Conservation (phyloP, 2,888 invertebrate genomes). For the Ochropleura plecta region DNA sequence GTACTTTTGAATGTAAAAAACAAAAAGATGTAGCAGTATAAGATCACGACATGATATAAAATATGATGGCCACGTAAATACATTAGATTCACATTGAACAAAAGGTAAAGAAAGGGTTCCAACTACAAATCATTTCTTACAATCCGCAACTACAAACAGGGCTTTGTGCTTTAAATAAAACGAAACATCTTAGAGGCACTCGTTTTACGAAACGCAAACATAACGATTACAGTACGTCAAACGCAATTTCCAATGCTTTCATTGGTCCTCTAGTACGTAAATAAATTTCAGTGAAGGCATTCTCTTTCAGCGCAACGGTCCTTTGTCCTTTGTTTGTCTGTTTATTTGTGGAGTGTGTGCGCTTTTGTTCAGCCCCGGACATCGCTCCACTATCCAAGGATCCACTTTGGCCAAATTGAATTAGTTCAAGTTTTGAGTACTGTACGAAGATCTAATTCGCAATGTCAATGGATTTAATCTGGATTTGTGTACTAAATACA, state of each 20-base stretch:
- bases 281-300: slow-evolving; percentile 74
- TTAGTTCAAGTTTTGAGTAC: slow-evolving; percentile 77
- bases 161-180: slow-evolving; percentile 59
- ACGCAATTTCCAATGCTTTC: slow-evolving; percentile 72
- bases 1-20: too few relatives aligned
- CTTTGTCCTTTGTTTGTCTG: slow-evolving; percentile 76
- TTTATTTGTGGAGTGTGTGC: slow-evolving; percentile 73
- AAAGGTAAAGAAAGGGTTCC: slow-evolving; percentile 39
- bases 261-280: slow-evolving; percentile 70
- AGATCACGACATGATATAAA: background rate
- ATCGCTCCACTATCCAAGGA: slow-evolving; percentile 72
- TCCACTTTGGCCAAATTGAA: slow-evolving; percentile 82
- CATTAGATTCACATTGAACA: slow-evolving; percentile 1
- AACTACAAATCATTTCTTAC: slow-evolving; percentile 41
- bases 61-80: background rate
- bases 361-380: slow-evolving; percentile 76
- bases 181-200: slow-evolving; percentile 58
- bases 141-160: slow-evolving; percentile 47
- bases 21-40: background rate
- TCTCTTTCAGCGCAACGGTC: slow-evolving; percentile 72
- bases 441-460: slow-evolving; percentile 79
- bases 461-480: slow-evolving; percentile 86
- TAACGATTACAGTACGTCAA: slow-evolving; percentile 68
- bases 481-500: slow-evolving; percentile 77
- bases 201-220: slow-evolving; percentile 61